Evolutionary conservation across 1,140 invertebrate species (phyloP), one percentile per base, ranked within the genome.

Genomic region (Telenomus remus): DNA sequence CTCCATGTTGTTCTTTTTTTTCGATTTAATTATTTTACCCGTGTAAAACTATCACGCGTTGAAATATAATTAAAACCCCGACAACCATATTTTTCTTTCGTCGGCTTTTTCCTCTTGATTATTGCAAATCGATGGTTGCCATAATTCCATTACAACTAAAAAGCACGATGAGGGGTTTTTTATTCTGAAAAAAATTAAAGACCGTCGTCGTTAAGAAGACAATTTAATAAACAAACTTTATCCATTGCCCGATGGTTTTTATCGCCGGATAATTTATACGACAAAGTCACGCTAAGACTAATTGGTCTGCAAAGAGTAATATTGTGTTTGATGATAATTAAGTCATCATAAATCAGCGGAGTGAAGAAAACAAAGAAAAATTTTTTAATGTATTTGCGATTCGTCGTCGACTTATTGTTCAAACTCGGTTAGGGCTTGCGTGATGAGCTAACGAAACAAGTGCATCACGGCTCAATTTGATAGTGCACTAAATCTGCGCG

Each of bases 271-370:
- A 73, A 79, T 79, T 79, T 79, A 79, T 79, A 73, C 33, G 64
- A 63, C 35, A 34, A 12, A 79, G 72, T 79, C 77, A 79, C 77
- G 77, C 77, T 14, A 79, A 57, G 59, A 19, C 69, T 79, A 76
- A 79, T 79, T 76, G 72, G 72, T 75, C 75, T 47, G 64, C 59
- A 69, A 68, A 79, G 64, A 69, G 72, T 79, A 72, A 75, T 72
- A 76, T 65, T 68, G 68, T 73, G 54, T 35, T 73, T 79, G 69
- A 79, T 79, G 72, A 79, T 75, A 79, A 79, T 79, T 75, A 75
- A 79, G 77, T 79, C 72, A 57, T 70, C 57, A 79, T 75, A 79
- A 79, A 79, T 79, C 71, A 75, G 19, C 19, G 27, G 49, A 68
- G 43, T 49, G 57, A 75, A 51, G 61, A 34, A 57, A 76, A 56